A percentile compares a stretch with the other conserved stretches of the same genome.
These are phyloP conservation scores for Henricia sp. DNA, from an alignment of 53 echinoderm and acorn worm species.

Conservation along the genomic window DNA sequence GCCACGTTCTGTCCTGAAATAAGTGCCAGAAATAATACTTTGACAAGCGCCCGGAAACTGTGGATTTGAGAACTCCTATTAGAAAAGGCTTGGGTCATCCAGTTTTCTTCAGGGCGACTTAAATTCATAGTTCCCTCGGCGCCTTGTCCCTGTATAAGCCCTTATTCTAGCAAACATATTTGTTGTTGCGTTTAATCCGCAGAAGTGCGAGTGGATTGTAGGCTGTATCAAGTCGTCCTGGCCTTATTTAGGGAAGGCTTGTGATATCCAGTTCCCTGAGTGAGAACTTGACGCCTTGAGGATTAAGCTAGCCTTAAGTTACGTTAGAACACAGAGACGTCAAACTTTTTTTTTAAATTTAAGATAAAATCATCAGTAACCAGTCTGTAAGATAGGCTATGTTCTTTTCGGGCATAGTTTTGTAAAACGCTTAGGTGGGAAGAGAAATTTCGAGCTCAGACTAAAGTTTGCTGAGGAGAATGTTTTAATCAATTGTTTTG, in stretches of 20 bases:
- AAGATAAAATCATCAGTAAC: too few relatives aligned
- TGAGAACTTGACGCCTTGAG: not conserved
- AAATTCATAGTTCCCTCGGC: not conserved
- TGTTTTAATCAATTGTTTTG: too few relatives aligned
- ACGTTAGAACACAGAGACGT: too few relatives aligned
- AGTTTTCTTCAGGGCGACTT: not conserved
- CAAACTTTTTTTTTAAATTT: too few relatives aligned
- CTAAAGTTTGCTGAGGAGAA: too few relatives aligned
- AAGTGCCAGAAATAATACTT: not conserved
- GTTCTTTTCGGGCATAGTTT: too few relatives aligned
- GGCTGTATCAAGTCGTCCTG: not conserved
- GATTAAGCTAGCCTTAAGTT: too few relatives aligned
- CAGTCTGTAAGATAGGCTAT: too few relatives aligned
- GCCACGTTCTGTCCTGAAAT: not conserved
- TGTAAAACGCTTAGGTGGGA: too few relatives aligned
- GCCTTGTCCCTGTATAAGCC: not conserved
- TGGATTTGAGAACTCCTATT: not conserved
- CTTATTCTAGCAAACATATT: not conserved
- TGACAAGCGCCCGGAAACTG: not conserved
- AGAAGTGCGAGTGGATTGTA: not conserved
- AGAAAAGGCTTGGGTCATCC: constrained; percentile 16
- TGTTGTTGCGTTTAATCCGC: not conserved
- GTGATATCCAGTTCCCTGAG: constrained; percentile 18
- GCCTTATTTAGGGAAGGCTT: not conserved
- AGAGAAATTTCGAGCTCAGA: too few relatives aligned